These are phyloP conservation scores for Drepana falcataria DNA, from an alignment of 2,888 invertebrate genomes.

Conservation along the genomic window DNA sequence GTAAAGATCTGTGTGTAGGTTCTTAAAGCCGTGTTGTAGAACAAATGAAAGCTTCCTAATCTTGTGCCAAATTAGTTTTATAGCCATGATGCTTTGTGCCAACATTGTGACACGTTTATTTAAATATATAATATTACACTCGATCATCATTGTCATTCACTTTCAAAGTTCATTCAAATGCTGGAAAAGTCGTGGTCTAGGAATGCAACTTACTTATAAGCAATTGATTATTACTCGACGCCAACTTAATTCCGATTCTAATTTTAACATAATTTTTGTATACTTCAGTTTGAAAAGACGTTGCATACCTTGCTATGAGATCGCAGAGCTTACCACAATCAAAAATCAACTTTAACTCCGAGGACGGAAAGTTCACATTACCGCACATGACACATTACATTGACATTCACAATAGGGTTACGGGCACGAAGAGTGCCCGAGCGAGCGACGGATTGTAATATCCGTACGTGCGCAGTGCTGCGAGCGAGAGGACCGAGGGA, in stretches of 20 bases:
- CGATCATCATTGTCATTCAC: conserved; percentile 1
- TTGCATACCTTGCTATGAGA: conserved; percentile 10
- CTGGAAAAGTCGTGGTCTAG: neutral
- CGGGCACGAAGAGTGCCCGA: conserved; percentile 70
- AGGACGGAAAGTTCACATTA: conserved; percentile 14
- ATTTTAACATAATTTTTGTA: too few relatives aligned
- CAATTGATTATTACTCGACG: too few relatives aligned
- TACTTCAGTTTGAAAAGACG: too few relatives aligned
- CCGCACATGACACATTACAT: conserved; percentile 49
- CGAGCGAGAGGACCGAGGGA: conserved; percentile 53
- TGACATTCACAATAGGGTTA: conserved; percentile 64
- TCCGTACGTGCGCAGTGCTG: conserved; percentile 74
- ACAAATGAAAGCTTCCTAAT: conserved; percentile 7
- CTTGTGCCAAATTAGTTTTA: neutral
- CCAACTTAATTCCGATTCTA: too few relatives aligned
- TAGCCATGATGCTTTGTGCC: conserved; percentile 1
- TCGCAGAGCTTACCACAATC: conserved; percentile 35
- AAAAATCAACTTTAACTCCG: conserved; percentile 22
- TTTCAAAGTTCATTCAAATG: neutral
- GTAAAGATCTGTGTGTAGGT: conserved; percentile 28
- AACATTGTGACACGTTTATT: conserved; percentile 1
- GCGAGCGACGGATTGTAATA: conserved; percentile 71
- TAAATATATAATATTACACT: neutral
- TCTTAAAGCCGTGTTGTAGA: conserved; percentile 29
- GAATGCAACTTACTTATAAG: neutral